Evolutionary conservation across 2,113 vertebrate genomes (phyloP).

Genomic region (Rhinichthys klamathensis): DNA sequence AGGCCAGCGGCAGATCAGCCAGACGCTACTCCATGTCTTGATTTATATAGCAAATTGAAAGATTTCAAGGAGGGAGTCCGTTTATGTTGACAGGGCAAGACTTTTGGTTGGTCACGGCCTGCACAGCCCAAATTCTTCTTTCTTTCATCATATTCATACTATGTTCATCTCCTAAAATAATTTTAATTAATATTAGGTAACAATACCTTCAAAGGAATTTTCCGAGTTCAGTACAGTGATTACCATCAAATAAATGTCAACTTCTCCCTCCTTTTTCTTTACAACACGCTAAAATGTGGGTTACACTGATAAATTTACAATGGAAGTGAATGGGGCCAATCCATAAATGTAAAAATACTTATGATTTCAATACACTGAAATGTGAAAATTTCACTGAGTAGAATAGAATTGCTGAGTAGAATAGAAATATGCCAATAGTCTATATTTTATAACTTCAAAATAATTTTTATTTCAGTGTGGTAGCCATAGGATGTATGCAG

Average conservation of each 20-base stretch:
- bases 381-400: too few species aligned
- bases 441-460: too few species aligned
- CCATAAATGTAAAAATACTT: not conserved
- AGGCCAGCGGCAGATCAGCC: constrained; percentile 46
- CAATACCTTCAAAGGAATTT: constrained; percentile 1
- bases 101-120: constrained; percentile 46
- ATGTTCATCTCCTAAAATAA: constrained; percentile 31
- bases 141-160: too few species aligned
- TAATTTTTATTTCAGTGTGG: too few species aligned
- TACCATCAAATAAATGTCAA: not conserved
- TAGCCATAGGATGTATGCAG: too few species aligned
- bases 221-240: not conserved
- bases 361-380: too few species aligned
- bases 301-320: not conserved
- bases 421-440: too few species aligned
- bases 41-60: constrained; percentile 67
- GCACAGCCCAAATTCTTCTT: constrained; percentile 4
- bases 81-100: constrained; percentile 60
- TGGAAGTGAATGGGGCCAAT: not conserved
- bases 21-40: constrained; percentile 49
- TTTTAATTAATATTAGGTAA: constrained; percentile 49
- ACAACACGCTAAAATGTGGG: not conserved
- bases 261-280: not conserved
- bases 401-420: too few species aligned
- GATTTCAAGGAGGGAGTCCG: constrained; percentile 63